Conservation (phyloP, 2,113 vertebrate species). For the Dromas ardeola region DNA sequence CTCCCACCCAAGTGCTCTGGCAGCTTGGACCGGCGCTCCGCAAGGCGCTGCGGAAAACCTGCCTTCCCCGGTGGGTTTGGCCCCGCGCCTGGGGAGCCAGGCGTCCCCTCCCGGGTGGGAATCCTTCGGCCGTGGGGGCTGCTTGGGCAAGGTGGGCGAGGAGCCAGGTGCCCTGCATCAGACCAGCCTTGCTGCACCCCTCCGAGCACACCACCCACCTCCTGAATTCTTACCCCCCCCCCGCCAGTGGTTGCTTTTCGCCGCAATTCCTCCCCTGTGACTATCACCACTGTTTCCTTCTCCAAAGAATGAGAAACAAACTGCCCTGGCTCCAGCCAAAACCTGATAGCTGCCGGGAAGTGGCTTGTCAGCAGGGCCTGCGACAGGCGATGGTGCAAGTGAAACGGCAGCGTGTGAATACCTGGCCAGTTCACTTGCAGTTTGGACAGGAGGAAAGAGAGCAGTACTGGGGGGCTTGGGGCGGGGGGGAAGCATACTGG, state of each 20-base stretch:
- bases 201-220: accelerated
- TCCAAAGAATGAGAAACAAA: not conserved
- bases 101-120: not conserved
- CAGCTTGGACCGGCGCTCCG: not conserved
- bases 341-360: not conserved
- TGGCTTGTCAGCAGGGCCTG: not conserved
- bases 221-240: not conserved
- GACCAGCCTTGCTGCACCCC: not conserved
- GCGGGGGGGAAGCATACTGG: accelerated
- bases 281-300: not conserved
- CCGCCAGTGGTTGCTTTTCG: not conserved
- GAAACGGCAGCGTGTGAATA: not conserved
- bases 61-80: not conserved
- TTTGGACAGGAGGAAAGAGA: accelerated
- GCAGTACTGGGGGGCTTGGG: accelerated
- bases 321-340: not conserved
- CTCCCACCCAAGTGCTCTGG: not conserved
- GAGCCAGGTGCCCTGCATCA: not conserved
- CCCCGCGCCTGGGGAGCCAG: accelerated
- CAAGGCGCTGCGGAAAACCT: accelerated
- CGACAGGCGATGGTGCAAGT: accelerated
- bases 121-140: accelerated
- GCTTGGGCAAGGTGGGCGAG: not conserved
- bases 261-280: accelerated
- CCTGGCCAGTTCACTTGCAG: not conserved